Evolutionary conservation across 2,888 invertebrate genomes (phyloP), one percentile per base, ranked within the genome.

Genomic region (Hymenopus coronatus): DNA sequence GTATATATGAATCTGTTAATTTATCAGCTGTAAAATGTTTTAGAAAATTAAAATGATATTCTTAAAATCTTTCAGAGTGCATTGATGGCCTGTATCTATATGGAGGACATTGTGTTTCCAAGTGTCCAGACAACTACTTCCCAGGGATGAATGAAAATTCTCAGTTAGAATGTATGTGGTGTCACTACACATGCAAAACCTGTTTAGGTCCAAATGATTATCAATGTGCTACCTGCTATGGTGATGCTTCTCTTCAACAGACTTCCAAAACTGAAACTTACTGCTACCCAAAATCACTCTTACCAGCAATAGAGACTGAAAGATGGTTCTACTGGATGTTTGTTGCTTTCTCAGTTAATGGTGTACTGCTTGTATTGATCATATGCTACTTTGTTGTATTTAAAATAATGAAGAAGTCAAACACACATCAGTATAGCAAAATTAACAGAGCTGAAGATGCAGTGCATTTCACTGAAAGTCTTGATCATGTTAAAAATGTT

Each of bases 131-230:
- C 90, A 91, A 88, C 30, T 90, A 90, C 20, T 91, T 90, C 86
- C 87, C 89, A 6, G 90, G 88, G 46, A 40, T 89, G 25, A 28
- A 89, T 89, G 88, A 40, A 12, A 88, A 89, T 3, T 90, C 28
- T 27, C 87, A 30, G 46, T 90, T 87, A 90, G 92, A 92, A 8
- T 97, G 97, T 92, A 93, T 95, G 3, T 93, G 94, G 54, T 97
- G 97, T 92, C 97, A 97, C 93, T 97, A 97, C 92, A 95, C 96
- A n/a, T 97, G 97, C 92, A 94, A 94, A 89, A 94, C 94, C 15
- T 97, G 97, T 92, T 93, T 93, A 12, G 97, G 97, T 15, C 95
- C 96, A 12, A 94, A 95, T 91, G 95, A 96, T 93, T 95, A 95
- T 91, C 95, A 97, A 91, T 97, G 97, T 92, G 93, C 94, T 83